These are phyloP conservation scores for Laticauda laticaudata DNA, from an alignment of 2,113 vertebrate species.

Conservation along the genomic window DNA sequence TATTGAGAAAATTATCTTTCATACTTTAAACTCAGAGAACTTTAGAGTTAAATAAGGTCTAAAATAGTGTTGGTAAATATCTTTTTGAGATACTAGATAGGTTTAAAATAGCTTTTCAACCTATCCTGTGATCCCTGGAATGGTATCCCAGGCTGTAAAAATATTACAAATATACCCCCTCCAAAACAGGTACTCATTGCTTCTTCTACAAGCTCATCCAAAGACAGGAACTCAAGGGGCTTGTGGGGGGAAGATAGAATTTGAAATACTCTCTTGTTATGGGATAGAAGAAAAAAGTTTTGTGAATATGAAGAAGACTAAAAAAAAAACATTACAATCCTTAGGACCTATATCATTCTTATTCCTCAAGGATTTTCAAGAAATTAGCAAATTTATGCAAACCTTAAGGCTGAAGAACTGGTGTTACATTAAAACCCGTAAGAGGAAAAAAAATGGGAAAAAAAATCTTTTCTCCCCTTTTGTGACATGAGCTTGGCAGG, in stretches of 20 bases:
- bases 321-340: neutral
- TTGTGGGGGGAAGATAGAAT: neutral
- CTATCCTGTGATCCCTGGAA: neutral
- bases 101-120: neutral
- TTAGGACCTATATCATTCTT: neutral
- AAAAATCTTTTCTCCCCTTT: neutral
- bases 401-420: neutral
- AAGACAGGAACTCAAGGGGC: neutral
- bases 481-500: neutral
- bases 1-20: neutral
- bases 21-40: neutral
- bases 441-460: neutral
- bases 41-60: neutral
- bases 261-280: neutral
- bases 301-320: neutral
- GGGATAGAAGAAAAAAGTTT: neutral
- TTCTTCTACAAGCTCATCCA: neutral
- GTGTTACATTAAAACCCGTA: neutral
- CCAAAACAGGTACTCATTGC: neutral
- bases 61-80: neutral
- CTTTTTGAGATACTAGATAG: neutral
- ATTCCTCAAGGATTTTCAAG: neutral
- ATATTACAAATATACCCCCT: neutral
- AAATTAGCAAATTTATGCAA: neutral
- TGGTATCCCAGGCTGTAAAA: neutral